A percentile compares a stretch with the other conserved stretches of the same genome.
Conservation (phyloP, 2,888 invertebrate species). For the Amphipoea oculea region DNA sequence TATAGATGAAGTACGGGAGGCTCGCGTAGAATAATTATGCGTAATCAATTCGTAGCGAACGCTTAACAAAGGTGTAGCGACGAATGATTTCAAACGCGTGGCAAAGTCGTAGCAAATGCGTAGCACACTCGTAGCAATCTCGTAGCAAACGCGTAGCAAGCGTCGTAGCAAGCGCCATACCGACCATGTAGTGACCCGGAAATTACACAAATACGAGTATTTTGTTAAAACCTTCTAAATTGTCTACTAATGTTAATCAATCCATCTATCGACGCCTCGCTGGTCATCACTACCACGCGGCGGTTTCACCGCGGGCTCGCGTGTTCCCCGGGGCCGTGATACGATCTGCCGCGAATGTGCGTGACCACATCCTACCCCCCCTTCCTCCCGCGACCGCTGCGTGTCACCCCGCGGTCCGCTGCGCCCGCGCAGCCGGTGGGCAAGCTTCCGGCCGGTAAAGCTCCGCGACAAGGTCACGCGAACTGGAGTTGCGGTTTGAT, state of each 20-base stretch:
- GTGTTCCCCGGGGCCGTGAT: slow-evolving; percentile 77
- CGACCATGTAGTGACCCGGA: not conserved
- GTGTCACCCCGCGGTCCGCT: slow-evolving; percentile 64
- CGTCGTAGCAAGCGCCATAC: slow-evolving; percentile 1
- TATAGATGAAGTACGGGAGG: not conserved
- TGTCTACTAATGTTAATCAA: not conserved
- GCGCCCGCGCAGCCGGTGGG: slow-evolving; percentile 72
- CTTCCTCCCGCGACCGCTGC: slow-evolving; percentile 53
- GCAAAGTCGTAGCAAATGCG: not conserved
- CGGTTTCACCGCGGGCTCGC: slow-evolving; percentile 74
- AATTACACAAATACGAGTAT: too few relatives aligned
- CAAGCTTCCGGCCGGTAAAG: slow-evolving; percentile 75
- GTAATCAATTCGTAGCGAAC: not conserved
- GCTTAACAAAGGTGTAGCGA: too few relatives aligned
- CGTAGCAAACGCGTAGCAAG: not conserved
- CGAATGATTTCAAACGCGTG: not conserved
- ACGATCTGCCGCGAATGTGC: slow-evolving; percentile 83
- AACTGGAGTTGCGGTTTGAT: slow-evolving; percentile 39
- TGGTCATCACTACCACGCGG: slow-evolving; percentile 61
- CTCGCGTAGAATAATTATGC: not conserved
- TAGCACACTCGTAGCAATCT: not conserved
- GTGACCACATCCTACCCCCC: slow-evolving; percentile 84
- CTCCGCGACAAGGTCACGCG: slow-evolving; percentile 67
- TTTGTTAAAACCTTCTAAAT: not conserved
- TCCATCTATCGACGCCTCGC: slow-evolving; percentile 33